Evolutionary conservation across 2,888 invertebrate genomes (phyloP).

Genomic region (Latrodectus elegans): DNA sequence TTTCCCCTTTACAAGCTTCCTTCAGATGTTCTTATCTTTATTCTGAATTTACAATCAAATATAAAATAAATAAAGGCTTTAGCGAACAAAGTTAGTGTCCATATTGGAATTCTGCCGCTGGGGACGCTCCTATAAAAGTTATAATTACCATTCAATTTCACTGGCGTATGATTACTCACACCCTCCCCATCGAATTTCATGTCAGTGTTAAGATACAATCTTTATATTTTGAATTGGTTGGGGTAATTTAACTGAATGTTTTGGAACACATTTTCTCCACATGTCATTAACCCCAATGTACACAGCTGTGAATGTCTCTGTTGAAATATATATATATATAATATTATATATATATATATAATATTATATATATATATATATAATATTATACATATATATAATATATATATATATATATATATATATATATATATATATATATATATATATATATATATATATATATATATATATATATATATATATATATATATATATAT

Average conservation of each 20-base stretch:
- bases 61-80: not conserved
- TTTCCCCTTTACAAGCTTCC: not conserved
- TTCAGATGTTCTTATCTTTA: not conserved
- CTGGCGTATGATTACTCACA: not conserved
- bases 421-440: too few species aligned
- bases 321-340: too few species aligned
- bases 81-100: not conserved
- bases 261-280: not conserved
- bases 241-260: not conserved
- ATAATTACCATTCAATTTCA: conserved; percentile 31
- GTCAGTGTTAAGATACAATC: not conserved
- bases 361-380: too few species aligned
- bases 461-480: too few species aligned
- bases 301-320: too few species aligned
- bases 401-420: too few species aligned
- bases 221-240: not conserved
- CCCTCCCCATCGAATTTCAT: not conserved
- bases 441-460: too few species aligned
- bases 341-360: too few species aligned
- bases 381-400: too few species aligned
- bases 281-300: conserved; percentile 22
- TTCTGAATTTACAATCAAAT: conserved; percentile 16
- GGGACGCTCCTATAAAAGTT: conserved; percentile 10
- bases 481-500: too few species aligned
- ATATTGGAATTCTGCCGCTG: conserved; percentile 9